phyloP scores from a whole-genome alignment of 2,113 vertebrate species.

The Callorhinus ursinus region DNA sequence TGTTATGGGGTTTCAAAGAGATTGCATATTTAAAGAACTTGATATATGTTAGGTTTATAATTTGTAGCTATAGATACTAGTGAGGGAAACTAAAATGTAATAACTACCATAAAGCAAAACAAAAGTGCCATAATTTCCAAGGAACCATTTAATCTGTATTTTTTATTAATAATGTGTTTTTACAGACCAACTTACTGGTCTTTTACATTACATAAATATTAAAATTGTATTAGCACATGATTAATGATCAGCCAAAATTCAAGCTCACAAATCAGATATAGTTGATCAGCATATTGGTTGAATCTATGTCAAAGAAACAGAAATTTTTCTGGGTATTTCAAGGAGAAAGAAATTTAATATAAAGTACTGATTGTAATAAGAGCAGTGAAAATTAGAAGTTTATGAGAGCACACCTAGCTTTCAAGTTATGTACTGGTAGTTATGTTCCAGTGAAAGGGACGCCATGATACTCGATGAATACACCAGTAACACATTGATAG shows the following conservation, averaged over 20 bases:
- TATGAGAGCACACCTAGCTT: not conserved
- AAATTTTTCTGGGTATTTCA: not conserved
- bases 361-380: not conserved
- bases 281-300: not conserved
- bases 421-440: not conserved
- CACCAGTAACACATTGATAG: not conserved
- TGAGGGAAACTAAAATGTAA: not conserved
- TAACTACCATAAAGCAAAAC: not conserved
- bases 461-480: not conserved
- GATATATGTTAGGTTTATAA: not conserved
- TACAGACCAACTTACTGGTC: not conserved
- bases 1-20: not conserved
- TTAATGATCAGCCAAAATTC: not conserved
- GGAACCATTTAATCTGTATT: not conserved
- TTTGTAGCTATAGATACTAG: not conserved
- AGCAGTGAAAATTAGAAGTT: not conserved
- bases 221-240: not conserved
- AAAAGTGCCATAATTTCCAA: not conserved
- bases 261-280: not conserved
- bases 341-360: not conserved
- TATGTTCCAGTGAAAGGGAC: not conserved
- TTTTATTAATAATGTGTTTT: not conserved
- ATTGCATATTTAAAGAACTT: not conserved
- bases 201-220: not conserved
- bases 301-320: not conserved